Evolutionary conservation across 1,140 invertebrate species (phyloP), one percentile per base, ranked within the genome.

Genomic region (Leptopilina boulardi): DNA sequence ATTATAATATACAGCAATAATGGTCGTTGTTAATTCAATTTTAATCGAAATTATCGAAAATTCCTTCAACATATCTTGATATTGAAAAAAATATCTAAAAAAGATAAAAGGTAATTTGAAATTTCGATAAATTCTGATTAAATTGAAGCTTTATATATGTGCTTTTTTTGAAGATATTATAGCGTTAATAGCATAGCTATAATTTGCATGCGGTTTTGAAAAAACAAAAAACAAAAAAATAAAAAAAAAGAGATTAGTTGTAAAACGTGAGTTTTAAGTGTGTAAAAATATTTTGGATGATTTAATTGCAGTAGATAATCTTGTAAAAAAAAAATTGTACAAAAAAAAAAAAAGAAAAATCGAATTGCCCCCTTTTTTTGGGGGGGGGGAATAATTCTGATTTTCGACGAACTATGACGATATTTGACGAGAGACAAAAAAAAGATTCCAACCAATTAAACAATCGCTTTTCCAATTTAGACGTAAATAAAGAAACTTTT

Each of bases 221-320:
- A 44, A 19, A 73, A 71, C 23, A 54, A 74, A 71, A 56, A 73
- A 80, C 70, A 70, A 73, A 74, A 26, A 66, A 73, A 74, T 54
- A 51, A 11, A 76, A 78, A 19, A 19, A 66, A 51, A 34, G 54
- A 51, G 21, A 42, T 71, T 59, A 79, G 66, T 66, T 47, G 72
- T 77, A 76, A 74, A 56, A 18, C 41, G 72, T 59, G 54, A 59
- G 21, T 4, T 23, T 59, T 59, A 59, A 59, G 54, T 3, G 54
- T 59, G 54, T 59, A 59, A 59, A 59, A 59, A 59, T 23, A 38
- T 59, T 54, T 59, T 23, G 54, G 54, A 71, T 13, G 44, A 30
- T 54, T 74, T 41, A 34, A 74, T 74, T 59, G 54, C 34, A 47
- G 47, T 71, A 71, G 72, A 10, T 59, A 66, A 76, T 54, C 51